Conservation (phyloP, 1,140 invertebrate genomes). For the Hestina assimilis region DNA sequence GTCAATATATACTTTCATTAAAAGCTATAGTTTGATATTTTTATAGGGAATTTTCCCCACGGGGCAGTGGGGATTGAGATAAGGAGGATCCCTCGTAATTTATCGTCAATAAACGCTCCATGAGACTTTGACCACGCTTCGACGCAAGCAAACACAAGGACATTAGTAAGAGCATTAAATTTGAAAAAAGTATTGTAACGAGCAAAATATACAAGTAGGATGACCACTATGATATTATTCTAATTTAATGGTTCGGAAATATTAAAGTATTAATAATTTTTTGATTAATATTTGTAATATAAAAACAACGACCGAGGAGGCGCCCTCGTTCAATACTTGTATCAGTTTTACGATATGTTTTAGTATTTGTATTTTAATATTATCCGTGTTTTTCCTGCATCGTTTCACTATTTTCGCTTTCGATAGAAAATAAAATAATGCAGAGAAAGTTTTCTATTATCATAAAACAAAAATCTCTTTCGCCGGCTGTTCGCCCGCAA, state of each 20-base stretch:
- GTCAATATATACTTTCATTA: constrained; percentile 2
- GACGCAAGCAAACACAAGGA: neutral
- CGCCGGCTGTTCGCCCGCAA: constrained; percentile 1
- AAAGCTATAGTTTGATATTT: constrained; percentile 11
- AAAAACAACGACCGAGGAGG: too few relatives aligned
- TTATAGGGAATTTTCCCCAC: constrained; percentile 1
- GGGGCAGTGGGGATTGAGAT: constrained; percentile 19
- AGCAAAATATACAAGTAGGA: too few relatives aligned
- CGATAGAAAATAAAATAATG: constrained; percentile 5
- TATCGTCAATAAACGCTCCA: constrained; percentile 41
- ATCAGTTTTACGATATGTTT: too few relatives aligned
- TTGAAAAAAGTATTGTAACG: neutral
- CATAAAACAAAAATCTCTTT: constrained; percentile 25
- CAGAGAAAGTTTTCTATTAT: constrained; percentile 17
- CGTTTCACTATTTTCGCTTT: neutral
- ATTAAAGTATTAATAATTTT: too few relatives aligned
- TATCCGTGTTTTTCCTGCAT: too few relatives aligned
- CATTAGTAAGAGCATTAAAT: neutral
- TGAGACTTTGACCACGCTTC: constrained; percentile 8
- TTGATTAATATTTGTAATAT: too few relatives aligned
- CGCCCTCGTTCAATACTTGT: too few relatives aligned
- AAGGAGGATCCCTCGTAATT: constrained; percentile 39
- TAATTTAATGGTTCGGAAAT: too few relatives aligned
- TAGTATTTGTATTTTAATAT: too few relatives aligned
- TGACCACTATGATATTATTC: too few relatives aligned